Base-by-base conservation (phyloP, 1,140 invertebrate genomes). In the Metaphire vulgaris region DNA sequence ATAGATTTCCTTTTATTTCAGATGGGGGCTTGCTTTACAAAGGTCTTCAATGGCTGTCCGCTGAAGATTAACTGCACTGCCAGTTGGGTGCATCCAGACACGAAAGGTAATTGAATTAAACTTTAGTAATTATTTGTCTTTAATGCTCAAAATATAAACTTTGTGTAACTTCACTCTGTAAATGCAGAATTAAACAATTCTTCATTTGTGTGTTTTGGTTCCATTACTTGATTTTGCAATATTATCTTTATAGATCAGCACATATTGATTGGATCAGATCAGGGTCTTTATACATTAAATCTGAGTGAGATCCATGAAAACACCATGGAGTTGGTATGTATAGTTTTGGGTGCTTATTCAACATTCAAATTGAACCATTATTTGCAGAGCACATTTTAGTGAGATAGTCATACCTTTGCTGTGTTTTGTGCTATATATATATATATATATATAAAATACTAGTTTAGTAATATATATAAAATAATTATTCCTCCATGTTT, bases 11-110 rank as follows among this genome's bases (percentile, higher is more conserved):
- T n/a, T n/a, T n/a, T n/a, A n/a, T n/a, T n/a, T n/a, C 78, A 88
- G 85, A 99, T 99, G 97, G 97, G 97, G 77, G 97, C 97, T 16
- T 99, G 97, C 87, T 99, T 99, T 86, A 98, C 95, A 0, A 99
- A 98, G 90, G 93, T 98, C 79, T 99, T 99, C 86, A 99, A 99
- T 88, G 96, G 96, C 31, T 99, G 96, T 88, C 96, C 96, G 0
- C 86, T 99, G 34, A 90, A 93, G 84, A 97, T 99, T 84, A 93
- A 99, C 86, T 98, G 95, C 86, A 96, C 96, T 32, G 95, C 95
- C 0, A 86, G 86, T 34, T 99, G 97, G 97, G 95, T 98, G 81
- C 94, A 99, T 87, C 96, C 96, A 96, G n/a, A n/a, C n/a, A n/a
- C n/a, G n/a, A n/a, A n/a, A n/a, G n/a, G n/a, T n/a, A n/a, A n/a